phyloP scores from a whole-genome alignment of 2,113 vertebrate genomes.

The Cynoglossus semilaevis region DNA sequence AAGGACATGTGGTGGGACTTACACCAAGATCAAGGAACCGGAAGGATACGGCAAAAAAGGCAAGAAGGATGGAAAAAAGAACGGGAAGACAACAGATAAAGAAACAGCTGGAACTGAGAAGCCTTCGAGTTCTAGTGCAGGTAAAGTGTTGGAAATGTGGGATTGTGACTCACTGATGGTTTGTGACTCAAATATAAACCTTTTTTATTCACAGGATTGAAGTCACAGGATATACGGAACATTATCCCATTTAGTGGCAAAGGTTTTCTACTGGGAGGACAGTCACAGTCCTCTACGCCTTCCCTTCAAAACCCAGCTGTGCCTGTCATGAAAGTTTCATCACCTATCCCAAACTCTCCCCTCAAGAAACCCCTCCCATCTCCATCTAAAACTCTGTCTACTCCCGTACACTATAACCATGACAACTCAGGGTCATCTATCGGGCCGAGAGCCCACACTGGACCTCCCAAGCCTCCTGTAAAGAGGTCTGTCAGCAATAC shows the following conservation, averaged over 20 bases:
- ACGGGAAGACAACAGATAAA: slow-evolving; percentile 20
- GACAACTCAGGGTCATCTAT: neutral
- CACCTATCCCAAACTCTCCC: neutral
- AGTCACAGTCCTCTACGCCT: slow-evolving; percentile 13
- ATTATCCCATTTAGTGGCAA: slow-evolving; percentile 85
- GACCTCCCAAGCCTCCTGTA: neutral
- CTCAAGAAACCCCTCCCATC: slow-evolving; percentile 17
- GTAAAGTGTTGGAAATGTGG: slow-evolving; percentile 23
- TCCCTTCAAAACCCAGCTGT: slow-evolving; percentile 28
- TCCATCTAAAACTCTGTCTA: slow-evolving; percentile 8
- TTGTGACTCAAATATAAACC: neutral
- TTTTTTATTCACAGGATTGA: slow-evolving; percentile 63
- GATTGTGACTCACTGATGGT: too few relatives aligned
- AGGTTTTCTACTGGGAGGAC: slow-evolving; percentile 82
- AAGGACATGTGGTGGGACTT: slow-evolving; percentile 86
- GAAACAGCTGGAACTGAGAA: slow-evolving; percentile 39
- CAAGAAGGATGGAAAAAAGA: slow-evolving; percentile 59
- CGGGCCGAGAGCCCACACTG: slow-evolving; percentile 5
- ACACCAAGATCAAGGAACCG: slow-evolving; percentile 89
- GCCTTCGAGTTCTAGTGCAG: slow-evolving; percentile 37
- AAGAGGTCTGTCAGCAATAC: slow-evolving; percentile 75
- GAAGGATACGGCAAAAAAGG: slow-evolving; percentile 84
- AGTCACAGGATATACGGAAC: slow-evolving; percentile 61
- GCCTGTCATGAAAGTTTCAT: slow-evolving; percentile 4
- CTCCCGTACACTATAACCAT: neutral